Percentiles rank a stretch among this genome's conserved stretches.
Evolutionary conservation across 2,888 invertebrate genomes (phyloP).

Genomic region (Euproctis similis): DNA sequence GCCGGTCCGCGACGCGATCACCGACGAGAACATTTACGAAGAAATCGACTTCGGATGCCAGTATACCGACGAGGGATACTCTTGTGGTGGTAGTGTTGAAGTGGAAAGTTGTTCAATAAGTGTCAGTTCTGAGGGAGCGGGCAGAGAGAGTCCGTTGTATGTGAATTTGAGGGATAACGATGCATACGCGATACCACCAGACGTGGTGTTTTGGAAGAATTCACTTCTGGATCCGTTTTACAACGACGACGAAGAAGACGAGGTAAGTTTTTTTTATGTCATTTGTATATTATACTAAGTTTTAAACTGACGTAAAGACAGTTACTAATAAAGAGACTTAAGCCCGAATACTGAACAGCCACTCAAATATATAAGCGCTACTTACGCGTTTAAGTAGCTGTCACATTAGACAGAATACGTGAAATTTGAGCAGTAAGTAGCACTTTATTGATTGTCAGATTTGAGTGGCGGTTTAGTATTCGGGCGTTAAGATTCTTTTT

Average conservation of each 20-base stretch:
- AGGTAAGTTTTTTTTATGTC: too few species aligned
- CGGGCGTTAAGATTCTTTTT: too few species aligned
- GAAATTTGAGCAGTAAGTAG: too few species aligned
- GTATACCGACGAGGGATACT: constrained; percentile 65
- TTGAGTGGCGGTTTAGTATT: too few species aligned
- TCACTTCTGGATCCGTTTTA: constrained; percentile 62
- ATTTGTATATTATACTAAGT: too few species aligned
- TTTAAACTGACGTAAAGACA: too few species aligned
- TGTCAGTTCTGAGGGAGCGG: constrained; percentile 60
- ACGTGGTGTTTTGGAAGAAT: constrained; percentile 74
- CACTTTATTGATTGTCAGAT: too few species aligned
- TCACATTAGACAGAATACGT: too few species aligned
- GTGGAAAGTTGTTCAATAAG: constrained; percentile 65
- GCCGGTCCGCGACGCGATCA: constrained; percentile 60
- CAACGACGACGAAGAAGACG: constrained; percentile 74
- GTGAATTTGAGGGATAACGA: constrained; percentile 65
- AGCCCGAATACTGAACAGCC: too few species aligned
- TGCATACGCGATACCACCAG: constrained; percentile 63
- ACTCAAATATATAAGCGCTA: too few species aligned
- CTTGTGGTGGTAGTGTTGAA: constrained; percentile 65
- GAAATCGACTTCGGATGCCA: constrained; percentile 61
- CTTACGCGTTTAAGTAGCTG: too few species aligned
- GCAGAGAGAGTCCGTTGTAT: constrained; percentile 63
- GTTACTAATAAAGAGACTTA: too few species aligned
- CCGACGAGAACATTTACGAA: constrained; percentile 69